Evolutionary conservation across 2,797 vertebrate species (phyloP).

Genomic region (Glossophaga mutica): DNA sequence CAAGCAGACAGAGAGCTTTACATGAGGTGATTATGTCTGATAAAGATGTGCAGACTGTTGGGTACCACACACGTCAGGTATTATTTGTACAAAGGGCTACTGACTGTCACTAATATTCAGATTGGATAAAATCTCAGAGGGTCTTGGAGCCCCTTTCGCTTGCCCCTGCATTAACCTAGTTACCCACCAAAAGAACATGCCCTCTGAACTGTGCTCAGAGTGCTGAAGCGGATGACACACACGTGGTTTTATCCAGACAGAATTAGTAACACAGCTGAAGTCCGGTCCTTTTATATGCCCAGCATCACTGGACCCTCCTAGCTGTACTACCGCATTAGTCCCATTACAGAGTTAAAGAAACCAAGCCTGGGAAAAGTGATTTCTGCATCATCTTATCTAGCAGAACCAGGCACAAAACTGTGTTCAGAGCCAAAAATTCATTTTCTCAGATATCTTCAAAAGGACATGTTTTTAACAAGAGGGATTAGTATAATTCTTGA

Average conservation of each 20-base stretch:
- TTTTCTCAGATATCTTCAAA: conserved; percentile 51
- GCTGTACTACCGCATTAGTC: not conserved
- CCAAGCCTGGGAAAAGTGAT: not conserved
- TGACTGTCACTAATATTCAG: not conserved
- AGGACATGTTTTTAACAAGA: conserved; percentile 55
- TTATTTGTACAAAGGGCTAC: not conserved
- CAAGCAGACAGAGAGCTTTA: not conserved
- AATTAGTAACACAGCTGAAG: not conserved
- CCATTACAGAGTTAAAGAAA: not conserved
- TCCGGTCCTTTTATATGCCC: not conserved
- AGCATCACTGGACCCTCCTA: not conserved
- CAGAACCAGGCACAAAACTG: not conserved
- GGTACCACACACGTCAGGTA: not conserved
- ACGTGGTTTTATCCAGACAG: not conserved
- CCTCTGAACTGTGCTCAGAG: not conserved
- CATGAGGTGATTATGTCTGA: not conserved
- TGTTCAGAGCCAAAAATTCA: conserved; percentile 58
- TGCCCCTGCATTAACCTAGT: not conserved
- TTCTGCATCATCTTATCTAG: not conserved
- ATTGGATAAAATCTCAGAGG: not conserved
- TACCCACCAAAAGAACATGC: not conserved
- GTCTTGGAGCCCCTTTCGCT: not conserved
- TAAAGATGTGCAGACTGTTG: not conserved
- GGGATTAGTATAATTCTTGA: conserved; percentile 62
- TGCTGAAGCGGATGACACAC: not conserved